Percentiles rank a stretch among this genome's conserved stretches.
phyloP scores from a whole-genome alignment of 2,888 invertebrate species.

The Asteroscopus sphinx region DNA sequence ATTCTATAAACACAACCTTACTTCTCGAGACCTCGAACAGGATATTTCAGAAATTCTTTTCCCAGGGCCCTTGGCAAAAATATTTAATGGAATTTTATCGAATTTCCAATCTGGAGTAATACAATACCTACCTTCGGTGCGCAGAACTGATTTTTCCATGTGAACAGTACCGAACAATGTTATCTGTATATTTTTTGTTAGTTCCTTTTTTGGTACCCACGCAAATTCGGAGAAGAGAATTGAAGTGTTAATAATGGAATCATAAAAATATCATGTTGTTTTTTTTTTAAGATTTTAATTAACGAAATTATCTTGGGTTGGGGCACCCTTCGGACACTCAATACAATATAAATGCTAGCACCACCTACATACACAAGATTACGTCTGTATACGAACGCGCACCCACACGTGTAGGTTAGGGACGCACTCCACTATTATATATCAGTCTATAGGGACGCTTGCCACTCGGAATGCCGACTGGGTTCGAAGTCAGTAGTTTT shows the following conservation, averaged over 20 bases:
- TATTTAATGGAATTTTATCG: conserved; percentile 44
- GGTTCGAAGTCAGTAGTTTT: too few species aligned
- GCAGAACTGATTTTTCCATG: conserved; percentile 40
- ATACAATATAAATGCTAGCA: too few species aligned
- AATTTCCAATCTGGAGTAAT: conserved; percentile 36
- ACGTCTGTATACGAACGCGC: too few species aligned
- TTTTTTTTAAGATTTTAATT: background rate
- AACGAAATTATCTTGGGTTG: too few species aligned
- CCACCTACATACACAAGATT: too few species aligned
- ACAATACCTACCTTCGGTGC: conserved; percentile 6
- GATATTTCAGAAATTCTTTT: conserved; percentile 32
- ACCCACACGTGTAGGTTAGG: too few species aligned
- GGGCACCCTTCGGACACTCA: too few species aligned
- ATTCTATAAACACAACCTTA: background rate
- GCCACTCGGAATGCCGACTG: too few species aligned
- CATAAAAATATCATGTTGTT: background rate
- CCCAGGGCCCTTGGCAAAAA: conserved; percentile 22
- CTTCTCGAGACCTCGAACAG: conserved; percentile 1
- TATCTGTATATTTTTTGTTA: conserved; percentile 19
- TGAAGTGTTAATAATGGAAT: conserved; percentile 37
- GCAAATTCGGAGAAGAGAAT: conserved; percentile 20
- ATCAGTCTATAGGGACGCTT: too few species aligned
- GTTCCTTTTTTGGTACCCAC: conserved; percentile 21
- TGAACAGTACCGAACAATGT: conserved; percentile 45
- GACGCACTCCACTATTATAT: too few species aligned